Evolutionary conservation across 2,113 vertebrate genomes (phyloP), one percentile per base, ranked within the genome.

Genomic region (Phrynosoma platyrhinos): DNA sequence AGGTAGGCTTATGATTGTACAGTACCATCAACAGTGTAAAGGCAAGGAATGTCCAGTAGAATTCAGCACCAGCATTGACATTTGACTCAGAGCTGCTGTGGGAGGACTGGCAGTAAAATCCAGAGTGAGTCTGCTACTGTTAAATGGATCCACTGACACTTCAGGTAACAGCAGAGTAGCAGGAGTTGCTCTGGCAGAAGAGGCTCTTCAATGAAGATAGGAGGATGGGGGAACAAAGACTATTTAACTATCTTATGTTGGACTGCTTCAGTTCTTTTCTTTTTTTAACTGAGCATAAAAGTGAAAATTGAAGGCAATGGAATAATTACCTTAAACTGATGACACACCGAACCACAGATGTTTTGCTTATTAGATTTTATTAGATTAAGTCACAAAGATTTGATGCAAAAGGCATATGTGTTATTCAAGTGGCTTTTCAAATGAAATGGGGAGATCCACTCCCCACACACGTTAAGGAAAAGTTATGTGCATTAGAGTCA

Each of bases 351-450:
- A 42, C 25, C 47, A 40, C 21, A 10, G 25, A 23, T 30, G 1
- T 21, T 53, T 68, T 76, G 21, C 32, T 82, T 52, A 14, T 71
- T 69, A 42, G 64, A 69, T 78, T 90, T 90, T 90, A 90, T 86
- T 86, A 42, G 84, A 71, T 82, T 20, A 85, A 58, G 74, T 77
- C 75, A 58, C 62, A 77, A 83, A 86, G 79, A 82, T 53, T 62
- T 53, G 69, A 62, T 68, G 83, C 58, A 85, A 72, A 76, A 82
- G 83, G 84, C 79, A 90, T 69, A 20, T n/a, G 52, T 66, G 27
- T 90, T 83, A 78, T 78, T 86, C 64, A 85, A 76, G 72, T 58
- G 72, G 32, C 71, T 69, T 53, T 72, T 82, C 7, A 53, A 78
- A 68, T 30, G 20, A 52, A 13, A 32, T 2, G 62, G 66, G 75